Evolutionary conservation across 1,140 invertebrate genomes (phyloP).

Genomic region (Bactericera cockerelli): DNA sequence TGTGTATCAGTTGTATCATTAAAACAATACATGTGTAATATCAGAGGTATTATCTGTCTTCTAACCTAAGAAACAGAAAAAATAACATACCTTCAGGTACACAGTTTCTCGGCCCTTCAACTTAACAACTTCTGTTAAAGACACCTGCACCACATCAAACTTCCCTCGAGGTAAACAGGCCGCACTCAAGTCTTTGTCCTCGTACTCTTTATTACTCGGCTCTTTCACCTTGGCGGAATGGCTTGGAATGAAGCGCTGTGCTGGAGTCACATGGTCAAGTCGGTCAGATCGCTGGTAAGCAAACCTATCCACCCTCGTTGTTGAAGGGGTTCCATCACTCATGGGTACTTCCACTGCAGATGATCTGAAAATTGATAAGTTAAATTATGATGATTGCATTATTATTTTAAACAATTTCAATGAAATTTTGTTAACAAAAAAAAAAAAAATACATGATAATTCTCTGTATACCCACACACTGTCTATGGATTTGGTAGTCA

Average conservation of each 20-base stretch:
- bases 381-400: too few species aligned
- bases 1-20: too few species aligned
- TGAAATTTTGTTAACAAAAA: too few species aligned
- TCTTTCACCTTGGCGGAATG: background rate
- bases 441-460: too few species aligned
- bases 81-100: background rate
- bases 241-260: background rate
- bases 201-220: background rate
- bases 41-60: too few species aligned
- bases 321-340: too few species aligned
- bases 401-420: too few species aligned
- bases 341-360: too few species aligned
- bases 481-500: too few species aligned
- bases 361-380: background rate
- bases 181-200: background rate
- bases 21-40: too few species aligned
- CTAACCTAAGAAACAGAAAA: too few species aligned
- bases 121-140: background rate
- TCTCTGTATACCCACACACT: too few species aligned
- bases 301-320: background rate
- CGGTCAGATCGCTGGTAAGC: background rate
- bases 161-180: background rate
- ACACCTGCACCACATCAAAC: background rate
- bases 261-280: background rate
- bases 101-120: slow-evolving; percentile 1